Base-by-base conservation (phyloP, 2,113 vertebrate species). In the Condylura cristata region DNA sequence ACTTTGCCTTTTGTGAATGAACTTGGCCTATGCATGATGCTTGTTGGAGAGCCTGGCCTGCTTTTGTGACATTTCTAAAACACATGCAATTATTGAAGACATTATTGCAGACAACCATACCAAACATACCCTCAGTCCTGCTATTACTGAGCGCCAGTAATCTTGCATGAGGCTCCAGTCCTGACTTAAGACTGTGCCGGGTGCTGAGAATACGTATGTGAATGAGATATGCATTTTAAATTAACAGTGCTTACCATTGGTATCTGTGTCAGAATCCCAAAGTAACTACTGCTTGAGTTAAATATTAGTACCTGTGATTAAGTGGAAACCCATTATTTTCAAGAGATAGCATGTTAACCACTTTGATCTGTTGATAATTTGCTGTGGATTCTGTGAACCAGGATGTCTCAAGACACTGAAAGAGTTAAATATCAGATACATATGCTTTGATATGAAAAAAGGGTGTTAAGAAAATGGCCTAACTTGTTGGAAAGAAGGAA, bases 291-390 rank as follows among this genome's bases (percentile, higher is more conserved):
- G 22, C 20, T 76, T 76, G 66, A 72, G 30, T 81, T 81, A 82
- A 65, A 26, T 22, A 78, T 81, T 81, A 58, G 70, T 11, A 66
- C 16, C 11, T 58, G 24, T 68, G 34, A 53, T 93, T 81, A 88
- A 78, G 30, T 70, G 80, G 72, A 80, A 89, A 65, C n/a, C 28
- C 16, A 60, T 89, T 70, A 61, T 60, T 4, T 39, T 72, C 71
- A 61, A 75, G 56, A 89, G 63, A 53, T 46, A 88, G 51, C 30
- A 68, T 44, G 8, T 20, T 70, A 87, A 8, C 26, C 30, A 63
- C 74, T 91, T 90, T 91, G 41, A 75, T 39, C 78, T 88, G 41
- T 28, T 82, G 83, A 86, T 4, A 17, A 17, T 12, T 91, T 87
- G 32, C 37, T 48, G 6, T 95, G 70, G 86, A 71, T 86, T 91